Evolutionary conservation across 1,140 invertebrate genomes (phyloP), one percentile per base, ranked within the genome.

Genomic region (Rhizoglyphus robini): DNA sequence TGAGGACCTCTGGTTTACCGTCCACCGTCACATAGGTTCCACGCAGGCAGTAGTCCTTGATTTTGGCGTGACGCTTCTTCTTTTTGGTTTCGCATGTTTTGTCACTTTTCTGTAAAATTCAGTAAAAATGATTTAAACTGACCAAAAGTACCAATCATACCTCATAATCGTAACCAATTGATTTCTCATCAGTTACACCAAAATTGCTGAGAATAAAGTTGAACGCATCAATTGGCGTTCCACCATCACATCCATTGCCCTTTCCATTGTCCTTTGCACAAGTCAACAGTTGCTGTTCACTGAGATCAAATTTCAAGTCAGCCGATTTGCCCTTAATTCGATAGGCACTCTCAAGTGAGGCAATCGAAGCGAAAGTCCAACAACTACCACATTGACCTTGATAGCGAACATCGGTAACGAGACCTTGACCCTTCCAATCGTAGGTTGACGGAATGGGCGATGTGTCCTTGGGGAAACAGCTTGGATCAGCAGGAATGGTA

Each of bases 191-290:
- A 38, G 68, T 66, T 2, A 65, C 36, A 11, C 68, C 68, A 15
- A 65, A 32, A 27, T 62, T 69, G 34, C 66, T 57, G 11, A 69
- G 63, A 34, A 69, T 38, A 49, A 69, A 69, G n/a, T 69, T 54
- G 20, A 95, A 92, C 49, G 88, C 88, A 71, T 87, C 81, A 77
- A 95, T 89, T 96, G 30, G 94, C 5, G 54, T 58, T 78, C 64
- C 93, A 92, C 69, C 93, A 70, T 89, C 84, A 77, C 94, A 98
- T n/a, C n/a, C n/a, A n/a, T n/a, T n/a, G 49, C 94, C 94, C 74
- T 93, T 84, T 78, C 97, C 97, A n/a, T n/a, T n/a, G n/a, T n/a
- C n/a, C 65, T 82, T 83, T 0, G 90, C 94, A 74, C 95, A n/a
- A n/a, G n/a, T n/a, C n/a, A n/a, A n/a, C n/a, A n/a, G n/a, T n/a